phyloP scores from a whole-genome alignment of 2,888 invertebrate genomes.

The Torymus texanus region DNA sequence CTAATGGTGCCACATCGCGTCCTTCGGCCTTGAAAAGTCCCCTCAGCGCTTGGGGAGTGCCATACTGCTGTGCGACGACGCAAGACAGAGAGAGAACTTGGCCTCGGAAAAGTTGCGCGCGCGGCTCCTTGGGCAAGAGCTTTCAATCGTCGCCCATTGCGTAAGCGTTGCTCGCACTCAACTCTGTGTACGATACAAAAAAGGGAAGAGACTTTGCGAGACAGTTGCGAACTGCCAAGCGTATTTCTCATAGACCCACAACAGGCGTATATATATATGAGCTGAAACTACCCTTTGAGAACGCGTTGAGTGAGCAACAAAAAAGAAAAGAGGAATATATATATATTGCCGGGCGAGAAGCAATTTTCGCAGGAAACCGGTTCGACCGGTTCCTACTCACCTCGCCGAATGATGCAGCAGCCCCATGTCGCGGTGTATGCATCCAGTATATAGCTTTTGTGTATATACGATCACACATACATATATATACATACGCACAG shows the following conservation, averaged over 20 bases:
- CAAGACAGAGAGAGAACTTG: constrained; percentile 28
- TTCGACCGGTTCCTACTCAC: constrained; percentile 65
- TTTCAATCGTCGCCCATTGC: constrained; percentile 24
- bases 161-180: not conserved
- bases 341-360: constrained; percentile 52
- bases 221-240: constrained; percentile 62
- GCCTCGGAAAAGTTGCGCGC: constrained; percentile 37
- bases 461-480: not conserved
- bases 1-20: constrained; percentile 10
- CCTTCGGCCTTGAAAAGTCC: constrained; percentile 41
- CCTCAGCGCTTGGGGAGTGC: constrained; percentile 28
- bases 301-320: constrained; percentile 1
- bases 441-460: not conserved
- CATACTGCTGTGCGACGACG: not conserved
- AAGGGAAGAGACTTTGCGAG: constrained; percentile 14
- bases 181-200: not conserved
- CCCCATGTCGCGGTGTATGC: not conserved
- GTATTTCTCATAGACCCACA: constrained; percentile 69
- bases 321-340: constrained; percentile 13
- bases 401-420: constrained; percentile 14
- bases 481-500: not conserved
- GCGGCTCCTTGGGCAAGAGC: constrained; percentile 36
- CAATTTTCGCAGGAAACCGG: constrained; percentile 71
- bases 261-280: constrained; percentile 22
- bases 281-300: constrained; percentile 57